These are phyloP conservation scores for Helicolenus hilgendorfi DNA, from an alignment of 2,797 vertebrate genomes.

Conservation along the genomic window DNA sequence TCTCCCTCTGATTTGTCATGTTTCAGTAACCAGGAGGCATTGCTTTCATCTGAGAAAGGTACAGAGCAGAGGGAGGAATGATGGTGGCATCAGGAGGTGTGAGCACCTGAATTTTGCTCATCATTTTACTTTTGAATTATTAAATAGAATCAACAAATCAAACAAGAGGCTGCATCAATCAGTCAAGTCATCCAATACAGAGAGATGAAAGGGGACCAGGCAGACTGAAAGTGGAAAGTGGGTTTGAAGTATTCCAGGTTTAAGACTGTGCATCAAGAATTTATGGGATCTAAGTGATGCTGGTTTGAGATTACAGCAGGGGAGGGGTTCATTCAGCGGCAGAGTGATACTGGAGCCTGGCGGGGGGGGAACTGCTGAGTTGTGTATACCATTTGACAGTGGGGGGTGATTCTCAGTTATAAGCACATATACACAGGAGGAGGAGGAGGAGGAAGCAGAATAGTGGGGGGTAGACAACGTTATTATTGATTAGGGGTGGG, in stretches of 20 bases:
- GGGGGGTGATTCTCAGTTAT: slow-evolving; percentile 17
- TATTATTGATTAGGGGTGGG: not conserved
- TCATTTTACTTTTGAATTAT: slow-evolving; percentile 36
- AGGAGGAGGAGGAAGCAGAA: not conserved
- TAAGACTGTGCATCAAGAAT: slow-evolving; percentile 67
- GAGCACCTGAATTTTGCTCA: not conserved
- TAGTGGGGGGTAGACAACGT: not conserved
- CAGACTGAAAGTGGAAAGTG: not conserved
- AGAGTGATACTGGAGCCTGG: slow-evolving; percentile 29
- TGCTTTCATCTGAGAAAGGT: slow-evolving; percentile 47
- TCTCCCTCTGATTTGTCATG: slow-evolving; percentile 55
- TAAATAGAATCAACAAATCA: slow-evolving; percentile 31
- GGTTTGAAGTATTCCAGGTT: slow-evolving; percentile 62
- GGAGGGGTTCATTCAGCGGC: slow-evolving; percentile 39
- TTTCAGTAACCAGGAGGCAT: slow-evolving; percentile 55
- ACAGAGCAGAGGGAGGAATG: slow-evolving; percentile 26
- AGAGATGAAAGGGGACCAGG: not conserved
- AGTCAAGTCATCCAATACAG: not conserved
- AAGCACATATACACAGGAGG: slow-evolving; percentile 1
- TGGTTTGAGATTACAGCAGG: slow-evolving; percentile 62
- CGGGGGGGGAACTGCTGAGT: not conserved
- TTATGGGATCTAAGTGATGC: slow-evolving; percentile 73
- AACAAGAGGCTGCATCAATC: not conserved
- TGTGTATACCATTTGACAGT: slow-evolving; percentile 23
- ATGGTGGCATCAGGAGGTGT: slow-evolving; percentile 11